Conservation (phyloP, 2,797 vertebrate genomes). For the Distichodus sexfasciatus region DNA sequence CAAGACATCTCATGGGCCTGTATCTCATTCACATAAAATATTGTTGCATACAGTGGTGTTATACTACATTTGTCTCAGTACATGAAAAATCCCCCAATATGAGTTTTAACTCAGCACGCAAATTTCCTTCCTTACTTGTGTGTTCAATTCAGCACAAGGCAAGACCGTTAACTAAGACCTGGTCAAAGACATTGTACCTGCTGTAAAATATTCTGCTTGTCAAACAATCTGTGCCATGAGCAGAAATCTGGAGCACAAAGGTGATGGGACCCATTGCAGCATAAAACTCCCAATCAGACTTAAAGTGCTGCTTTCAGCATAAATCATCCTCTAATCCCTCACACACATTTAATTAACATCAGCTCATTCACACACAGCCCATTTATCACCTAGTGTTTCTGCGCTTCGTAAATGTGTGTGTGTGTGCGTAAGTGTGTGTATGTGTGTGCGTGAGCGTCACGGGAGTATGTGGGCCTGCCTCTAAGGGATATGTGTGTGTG, state of each 20-base stretch:
- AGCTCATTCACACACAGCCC: slow-evolving; percentile 38
- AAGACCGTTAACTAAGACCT: too few relatives aligned
- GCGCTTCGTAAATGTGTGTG: slow-evolving; percentile 13
- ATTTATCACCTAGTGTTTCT: slow-evolving; percentile 42
- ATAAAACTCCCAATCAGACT: slow-evolving; percentile 28
- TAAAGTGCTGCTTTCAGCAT: slow-evolving; percentile 45
- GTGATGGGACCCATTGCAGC: slow-evolving; percentile 10
- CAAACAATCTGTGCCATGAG: background rate
- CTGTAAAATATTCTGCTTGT: background rate
- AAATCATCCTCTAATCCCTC: slow-evolving; percentile 42
- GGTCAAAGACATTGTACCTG: too few relatives aligned
- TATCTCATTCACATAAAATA: too few relatives aligned
- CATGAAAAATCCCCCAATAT: too few relatives aligned
- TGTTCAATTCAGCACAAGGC: too few relatives aligned
- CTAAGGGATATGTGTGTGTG: background rate
- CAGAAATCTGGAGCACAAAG: background rate
- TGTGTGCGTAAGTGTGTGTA: background rate
- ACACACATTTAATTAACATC: slow-evolving; percentile 49
- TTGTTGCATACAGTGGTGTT: too few relatives aligned
- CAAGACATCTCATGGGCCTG: too few relatives aligned
- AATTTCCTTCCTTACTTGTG: too few relatives aligned
- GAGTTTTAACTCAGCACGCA: too few relatives aligned
- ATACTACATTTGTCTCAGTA: too few relatives aligned
- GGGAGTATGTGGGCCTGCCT: too few relatives aligned
- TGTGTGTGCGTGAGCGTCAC: background rate